Percentiles rank a stretch among this genome's conserved stretches.
phyloP scores from a whole-genome alignment of 2,797 vertebrate species.

The Acestrorhynchus altus region DNA sequence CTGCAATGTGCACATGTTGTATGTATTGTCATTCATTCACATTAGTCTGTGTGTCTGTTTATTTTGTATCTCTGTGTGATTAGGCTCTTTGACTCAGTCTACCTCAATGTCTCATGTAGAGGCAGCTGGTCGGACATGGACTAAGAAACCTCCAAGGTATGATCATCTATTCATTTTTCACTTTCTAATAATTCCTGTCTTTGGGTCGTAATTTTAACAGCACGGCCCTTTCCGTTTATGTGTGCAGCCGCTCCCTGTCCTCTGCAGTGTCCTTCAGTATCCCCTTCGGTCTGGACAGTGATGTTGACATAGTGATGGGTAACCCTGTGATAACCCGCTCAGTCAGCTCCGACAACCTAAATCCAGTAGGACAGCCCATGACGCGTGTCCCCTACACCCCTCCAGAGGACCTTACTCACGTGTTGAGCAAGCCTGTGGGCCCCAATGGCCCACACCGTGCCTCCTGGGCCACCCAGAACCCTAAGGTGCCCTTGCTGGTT shows the following conservation, averaged over 20 bases:
- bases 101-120: constrained; percentile 94
- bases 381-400: constrained; percentile 66
- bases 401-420: constrained; percentile 71
- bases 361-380: constrained; percentile 69
- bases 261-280: constrained; percentile 93
- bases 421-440: constrained; percentile 65
- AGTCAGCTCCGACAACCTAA: constrained; percentile 88
- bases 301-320: constrained; percentile 93
- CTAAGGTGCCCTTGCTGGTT: constrained; percentile 67
- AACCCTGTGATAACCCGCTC: constrained; percentile 89
- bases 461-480: constrained; percentile 76
- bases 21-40: constrained; percentile 31
- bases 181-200: constrained; percentile 33
- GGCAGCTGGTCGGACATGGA: constrained; percentile 87
- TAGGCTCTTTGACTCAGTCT: constrained; percentile 90
- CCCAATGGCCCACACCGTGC: constrained; percentile 75
- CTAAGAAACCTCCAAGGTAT: constrained; percentile 88
- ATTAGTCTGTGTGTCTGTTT: constrained; percentile 38
- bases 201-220: constrained; percentile 69
- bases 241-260: constrained; percentile 80
- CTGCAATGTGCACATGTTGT: constrained; percentile 8
- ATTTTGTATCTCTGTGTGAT: constrained; percentile 66
- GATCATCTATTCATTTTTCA: constrained; percentile 7
- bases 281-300: constrained; percentile 94
- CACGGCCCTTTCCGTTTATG: constrained; percentile 43